phyloP scores from a whole-genome alignment of 2,888 invertebrate genomes.

The Eudasyphora cyanicolor region DNA sequence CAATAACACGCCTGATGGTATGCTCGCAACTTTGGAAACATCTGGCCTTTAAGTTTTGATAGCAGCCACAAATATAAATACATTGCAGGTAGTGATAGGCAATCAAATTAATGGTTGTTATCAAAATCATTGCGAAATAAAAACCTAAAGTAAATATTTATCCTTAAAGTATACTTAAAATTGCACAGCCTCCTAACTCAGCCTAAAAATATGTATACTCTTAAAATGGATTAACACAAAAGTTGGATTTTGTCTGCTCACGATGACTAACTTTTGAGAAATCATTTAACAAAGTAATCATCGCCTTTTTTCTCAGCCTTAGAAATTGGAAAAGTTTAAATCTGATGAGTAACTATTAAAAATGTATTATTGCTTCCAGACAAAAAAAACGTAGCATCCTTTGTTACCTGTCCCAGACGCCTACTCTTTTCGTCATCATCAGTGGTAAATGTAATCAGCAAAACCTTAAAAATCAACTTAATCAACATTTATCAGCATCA shows the following conservation, averaged over 20 bases:
- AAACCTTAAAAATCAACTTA: neutral
- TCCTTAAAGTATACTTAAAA: neutral
- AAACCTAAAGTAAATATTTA: neutral
- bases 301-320: neutral
- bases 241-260: too few relatives aligned
- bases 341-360: neutral
- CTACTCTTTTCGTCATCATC: neutral
- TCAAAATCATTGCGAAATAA: neutral
- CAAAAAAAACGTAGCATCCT: too few relatives aligned
- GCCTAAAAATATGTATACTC: too few relatives aligned
- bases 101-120: too few relatives aligned
- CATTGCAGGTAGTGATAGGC: too few relatives aligned
- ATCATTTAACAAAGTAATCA: neutral
- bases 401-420: neutral
- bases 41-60: too few relatives aligned
- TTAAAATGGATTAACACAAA: too few relatives aligned
- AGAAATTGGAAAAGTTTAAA: neutral
- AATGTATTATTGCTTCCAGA: neutral
- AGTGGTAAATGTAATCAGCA: neutral
- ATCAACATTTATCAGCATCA: neutral
- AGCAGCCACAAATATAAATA: too few relatives aligned
- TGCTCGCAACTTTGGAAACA: too few relatives aligned
- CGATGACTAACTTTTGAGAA: neutral
- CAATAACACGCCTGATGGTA: too few relatives aligned
- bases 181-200: neutral